Evolutionary conservation across 2,888 invertebrate genomes (phyloP).

Genomic region (Cosmia pyralina): DNA sequence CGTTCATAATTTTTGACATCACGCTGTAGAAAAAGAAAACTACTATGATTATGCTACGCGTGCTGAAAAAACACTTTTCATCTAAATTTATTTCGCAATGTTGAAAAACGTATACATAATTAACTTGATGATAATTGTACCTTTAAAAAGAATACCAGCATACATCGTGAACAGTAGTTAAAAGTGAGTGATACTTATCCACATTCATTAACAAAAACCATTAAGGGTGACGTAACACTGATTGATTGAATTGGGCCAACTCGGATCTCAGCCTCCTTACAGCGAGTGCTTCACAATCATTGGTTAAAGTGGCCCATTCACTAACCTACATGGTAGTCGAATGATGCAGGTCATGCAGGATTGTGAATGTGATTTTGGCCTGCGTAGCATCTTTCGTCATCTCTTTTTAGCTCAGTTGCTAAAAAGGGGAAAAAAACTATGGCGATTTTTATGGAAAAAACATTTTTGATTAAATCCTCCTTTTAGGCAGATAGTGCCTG

Average conservation of each 20-base stretch:
- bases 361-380: background rate
- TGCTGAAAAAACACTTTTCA: background rate
- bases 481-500: no score
- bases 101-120: background rate
- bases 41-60: background rate
- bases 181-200: slow-evolving; percentile 25
- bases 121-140: background rate
- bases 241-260: slow-evolving; percentile 62
- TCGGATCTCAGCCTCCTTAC: slow-evolving; percentile 51
- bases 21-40: background rate
- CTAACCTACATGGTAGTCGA: slow-evolving; percentile 37
- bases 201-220: slow-evolving; percentile 62
- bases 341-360: slow-evolving; percentile 7
- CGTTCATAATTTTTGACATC: background rate
- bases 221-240: slow-evolving; percentile 58
- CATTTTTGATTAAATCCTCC: no score
- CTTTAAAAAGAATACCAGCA: background rate
- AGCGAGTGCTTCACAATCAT: slow-evolving; percentile 7
- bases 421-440: background rate
- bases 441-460: background rate
- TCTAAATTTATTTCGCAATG: background rate
- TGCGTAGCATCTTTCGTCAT: background rate
- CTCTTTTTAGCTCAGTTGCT: background rate
- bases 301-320: slow-evolving; percentile 43
- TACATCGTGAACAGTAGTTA: slow-evolving; percentile 31